Percentiles rank a stretch among this genome's conserved stretches.
These are phyloP conservation scores for Epinephelus cyanopodus DNA, from an alignment of 2,113 vertebrate species.

Conservation along the genomic window DNA sequence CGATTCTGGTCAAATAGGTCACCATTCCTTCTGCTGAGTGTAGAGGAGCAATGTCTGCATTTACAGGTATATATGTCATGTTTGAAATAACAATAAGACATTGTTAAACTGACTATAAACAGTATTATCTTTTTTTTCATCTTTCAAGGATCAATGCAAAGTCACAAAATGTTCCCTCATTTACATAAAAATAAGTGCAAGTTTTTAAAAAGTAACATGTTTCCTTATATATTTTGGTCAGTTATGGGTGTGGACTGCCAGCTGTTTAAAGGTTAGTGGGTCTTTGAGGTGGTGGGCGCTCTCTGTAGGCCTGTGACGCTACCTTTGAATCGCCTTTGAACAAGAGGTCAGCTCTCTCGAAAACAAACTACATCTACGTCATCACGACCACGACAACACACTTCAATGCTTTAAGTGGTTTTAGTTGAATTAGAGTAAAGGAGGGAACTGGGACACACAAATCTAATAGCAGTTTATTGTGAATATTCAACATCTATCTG, in stretches of 20 bases:
- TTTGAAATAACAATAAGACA: neutral
- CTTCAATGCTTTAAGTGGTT: neutral
- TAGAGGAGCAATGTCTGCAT: neutral
- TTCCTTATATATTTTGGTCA: conserved; percentile 1
- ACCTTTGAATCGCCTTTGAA: conserved; percentile 63
- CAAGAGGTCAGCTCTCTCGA: conserved; percentile 59
- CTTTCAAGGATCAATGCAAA: neutral
- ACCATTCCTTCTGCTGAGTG: neutral
- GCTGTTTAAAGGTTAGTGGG: conserved; percentile 65
- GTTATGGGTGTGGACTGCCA: conserved; percentile 20
- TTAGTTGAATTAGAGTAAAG: neutral
- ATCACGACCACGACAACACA: conserved; percentile 12
- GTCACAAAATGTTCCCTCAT: neutral
- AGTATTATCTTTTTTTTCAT: neutral
- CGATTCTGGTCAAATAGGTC: neutral
- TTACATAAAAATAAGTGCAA: neutral
- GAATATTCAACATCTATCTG: neutral
- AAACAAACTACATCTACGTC: conserved; percentile 16
- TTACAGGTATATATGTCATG: neutral
- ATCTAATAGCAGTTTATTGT: neutral
- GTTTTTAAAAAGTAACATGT: no score
- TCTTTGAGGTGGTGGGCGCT: conserved; percentile 56
- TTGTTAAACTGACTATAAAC: neutral
- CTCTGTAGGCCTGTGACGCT: conserved; percentile 12
- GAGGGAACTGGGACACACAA: neutral